Evolutionary conservation across 2,888 invertebrate genomes (phyloP).

Genomic region (Rotaria sp.): DNA sequence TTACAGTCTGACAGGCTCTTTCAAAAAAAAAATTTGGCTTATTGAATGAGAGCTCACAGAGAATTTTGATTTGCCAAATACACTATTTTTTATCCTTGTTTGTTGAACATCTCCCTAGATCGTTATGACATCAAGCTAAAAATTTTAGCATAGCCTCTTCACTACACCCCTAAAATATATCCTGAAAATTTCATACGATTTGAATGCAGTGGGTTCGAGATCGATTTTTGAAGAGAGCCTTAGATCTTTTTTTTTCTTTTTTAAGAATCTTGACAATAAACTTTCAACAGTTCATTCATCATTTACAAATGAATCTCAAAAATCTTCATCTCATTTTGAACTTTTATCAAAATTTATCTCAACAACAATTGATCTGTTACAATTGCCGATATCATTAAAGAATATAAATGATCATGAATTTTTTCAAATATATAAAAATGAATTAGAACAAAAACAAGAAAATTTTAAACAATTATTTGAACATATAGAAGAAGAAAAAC

Average conservation of each 20-base stretch:
- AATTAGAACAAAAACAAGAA: slow-evolving; percentile 13
- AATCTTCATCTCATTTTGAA: not conserved
- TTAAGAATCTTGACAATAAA: not conserved
- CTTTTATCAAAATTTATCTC: not conserved
- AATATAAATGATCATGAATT: not conserved
- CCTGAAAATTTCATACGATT: too few species aligned
- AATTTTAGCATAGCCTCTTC: too few species aligned
- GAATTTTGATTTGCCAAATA: too few species aligned
- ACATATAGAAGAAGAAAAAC: not conserved
- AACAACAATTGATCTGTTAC: not conserved
- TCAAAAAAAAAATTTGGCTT: too few species aligned
- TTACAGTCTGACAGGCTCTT: too few species aligned
- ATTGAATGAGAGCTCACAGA: too few species aligned
- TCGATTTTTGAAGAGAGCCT: too few species aligned
- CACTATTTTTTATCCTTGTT: too few species aligned
- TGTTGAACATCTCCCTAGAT: too few species aligned
- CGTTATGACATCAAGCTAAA: too few species aligned
- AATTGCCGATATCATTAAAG: not conserved
- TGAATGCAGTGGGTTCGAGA: too few species aligned
- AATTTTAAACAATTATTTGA: not conserved
- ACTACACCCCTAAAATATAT: not conserved
- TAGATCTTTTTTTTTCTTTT: not conserved
- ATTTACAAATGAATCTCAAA: not conserved
- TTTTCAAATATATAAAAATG: not conserved
- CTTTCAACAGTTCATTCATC: not conserved